These are phyloP conservation scores for Gymnocypris eckloni DNA, from an alignment of 2,797 vertebrate genomes.

Conservation along the genomic window DNA sequence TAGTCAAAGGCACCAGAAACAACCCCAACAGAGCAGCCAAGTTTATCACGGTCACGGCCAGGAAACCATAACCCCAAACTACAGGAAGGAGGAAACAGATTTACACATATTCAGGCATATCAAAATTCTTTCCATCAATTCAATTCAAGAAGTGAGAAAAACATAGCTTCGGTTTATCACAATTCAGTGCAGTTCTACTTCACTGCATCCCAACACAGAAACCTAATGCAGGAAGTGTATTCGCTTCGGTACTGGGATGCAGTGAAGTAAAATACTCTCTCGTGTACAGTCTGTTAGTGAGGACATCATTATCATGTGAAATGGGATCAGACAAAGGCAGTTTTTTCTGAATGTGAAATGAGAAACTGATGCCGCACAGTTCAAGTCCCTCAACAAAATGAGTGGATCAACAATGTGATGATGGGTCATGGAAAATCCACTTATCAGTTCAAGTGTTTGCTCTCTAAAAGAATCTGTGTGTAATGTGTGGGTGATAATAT, in stretches of 20 bases:
- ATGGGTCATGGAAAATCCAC: neutral
- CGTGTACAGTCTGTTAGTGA: constrained; percentile 3
- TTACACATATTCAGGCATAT: neutral
- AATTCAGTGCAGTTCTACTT: neutral
- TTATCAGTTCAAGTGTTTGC: neutral
- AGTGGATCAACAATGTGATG: constrained; percentile 3
- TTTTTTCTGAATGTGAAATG: constrained; percentile 21
- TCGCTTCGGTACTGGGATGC: neutral
- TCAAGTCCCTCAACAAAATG: constrained; percentile 14
- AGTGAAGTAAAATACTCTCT: neutral
- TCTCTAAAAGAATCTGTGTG: neutral
- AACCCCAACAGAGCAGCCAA: constrained; percentile 83
- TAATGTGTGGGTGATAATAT: neutral
- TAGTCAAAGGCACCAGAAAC: constrained; percentile 82
- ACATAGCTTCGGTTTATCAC: neutral
- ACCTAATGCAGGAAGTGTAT: neutral
- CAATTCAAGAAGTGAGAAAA: neutral
- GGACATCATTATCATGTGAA: constrained; percentile 47
- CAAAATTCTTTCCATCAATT: neutral
- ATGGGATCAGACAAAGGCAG: constrained; percentile 6
- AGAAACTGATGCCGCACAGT: constrained; percentile 37
- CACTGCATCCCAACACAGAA: neutral
- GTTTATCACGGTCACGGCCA: constrained; percentile 85
- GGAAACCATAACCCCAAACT: constrained; percentile 87
- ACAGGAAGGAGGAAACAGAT: constrained; percentile 55